Conservation (phyloP, 2,113 vertebrate genomes). For the Chiloscyllium plagiosum region DNA sequence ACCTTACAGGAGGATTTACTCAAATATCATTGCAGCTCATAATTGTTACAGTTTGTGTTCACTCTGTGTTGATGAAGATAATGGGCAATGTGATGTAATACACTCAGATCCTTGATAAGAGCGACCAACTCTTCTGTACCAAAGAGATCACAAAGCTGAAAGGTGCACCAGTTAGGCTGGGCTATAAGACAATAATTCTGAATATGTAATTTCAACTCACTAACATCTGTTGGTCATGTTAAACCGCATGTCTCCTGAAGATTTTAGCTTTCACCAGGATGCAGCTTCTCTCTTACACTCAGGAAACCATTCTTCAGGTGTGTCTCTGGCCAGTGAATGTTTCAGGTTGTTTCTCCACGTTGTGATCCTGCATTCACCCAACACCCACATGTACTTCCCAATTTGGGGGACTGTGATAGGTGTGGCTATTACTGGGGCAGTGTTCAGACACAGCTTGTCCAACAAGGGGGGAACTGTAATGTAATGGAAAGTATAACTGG, state of each 20-base stretch:
- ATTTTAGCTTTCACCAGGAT: background rate
- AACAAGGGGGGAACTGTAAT: too few species aligned
- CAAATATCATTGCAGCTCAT: background rate
- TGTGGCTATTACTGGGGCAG: too few species aligned
- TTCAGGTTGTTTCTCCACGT: too few species aligned
- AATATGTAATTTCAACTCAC: background rate
- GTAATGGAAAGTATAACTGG: too few species aligned
- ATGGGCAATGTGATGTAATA: background rate
- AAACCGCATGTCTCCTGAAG: background rate
- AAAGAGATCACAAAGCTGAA: background rate
- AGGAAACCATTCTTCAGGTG: too few species aligned
- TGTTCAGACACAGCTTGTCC: too few species aligned
- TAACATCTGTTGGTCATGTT: background rate
- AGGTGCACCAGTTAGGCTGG: background rate
- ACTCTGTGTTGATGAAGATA: background rate
- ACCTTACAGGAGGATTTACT: background rate
- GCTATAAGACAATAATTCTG: background rate
- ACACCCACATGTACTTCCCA: too few species aligned
- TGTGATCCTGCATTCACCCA: too few species aligned
- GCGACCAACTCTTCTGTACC: too few species aligned
- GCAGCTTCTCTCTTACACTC: too few species aligned
- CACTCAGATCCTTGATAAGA: background rate
- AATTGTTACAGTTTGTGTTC: background rate
- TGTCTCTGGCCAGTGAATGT: too few species aligned
- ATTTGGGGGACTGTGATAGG: too few species aligned